These are phyloP conservation scores for Cyanoramphus novaezelandiae DNA, from an alignment of 2,113 vertebrate species.

Conservation along the genomic window DNA sequence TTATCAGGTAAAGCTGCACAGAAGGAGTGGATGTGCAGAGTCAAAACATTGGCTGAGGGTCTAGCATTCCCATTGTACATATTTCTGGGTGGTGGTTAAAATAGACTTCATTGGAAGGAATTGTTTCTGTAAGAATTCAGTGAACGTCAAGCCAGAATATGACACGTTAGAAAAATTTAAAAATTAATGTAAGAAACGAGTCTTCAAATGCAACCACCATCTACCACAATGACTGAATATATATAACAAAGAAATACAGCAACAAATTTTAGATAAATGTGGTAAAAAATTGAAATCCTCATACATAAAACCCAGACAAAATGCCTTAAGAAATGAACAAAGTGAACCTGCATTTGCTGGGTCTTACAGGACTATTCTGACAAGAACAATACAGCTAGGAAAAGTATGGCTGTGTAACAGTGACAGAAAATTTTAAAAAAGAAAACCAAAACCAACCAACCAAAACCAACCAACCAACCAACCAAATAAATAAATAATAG, in stretches of 20 bases:
- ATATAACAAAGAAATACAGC: not conserved
- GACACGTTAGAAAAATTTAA: not conserved
- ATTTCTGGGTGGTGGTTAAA: not conserved
- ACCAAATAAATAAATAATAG: not conserved
- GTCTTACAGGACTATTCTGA: not conserved
- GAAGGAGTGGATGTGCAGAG: not conserved
- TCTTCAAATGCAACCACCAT: not conserved
- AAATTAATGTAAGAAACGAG: not conserved
- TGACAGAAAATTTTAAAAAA: not conserved
- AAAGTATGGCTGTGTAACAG: not conserved
- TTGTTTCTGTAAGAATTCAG: not conserved
- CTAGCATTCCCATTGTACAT: not conserved
- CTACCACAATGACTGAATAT: not conserved
- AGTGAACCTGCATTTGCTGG: not conserved
- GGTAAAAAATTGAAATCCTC: not conserved
- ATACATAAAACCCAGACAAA: not conserved
- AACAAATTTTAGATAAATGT: not conserved
- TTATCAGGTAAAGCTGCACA: not conserved
- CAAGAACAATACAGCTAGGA: not conserved
- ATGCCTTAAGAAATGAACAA: not conserved
- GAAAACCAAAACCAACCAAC: not conserved
- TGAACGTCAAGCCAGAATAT: not conserved
- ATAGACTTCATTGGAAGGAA: not conserved
- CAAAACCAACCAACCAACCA: not conserved
- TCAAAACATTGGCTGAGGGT: not conserved